Conservation (phyloP, 2,797 vertebrate genomes). For the Micromesistius poutassou region DNA sequence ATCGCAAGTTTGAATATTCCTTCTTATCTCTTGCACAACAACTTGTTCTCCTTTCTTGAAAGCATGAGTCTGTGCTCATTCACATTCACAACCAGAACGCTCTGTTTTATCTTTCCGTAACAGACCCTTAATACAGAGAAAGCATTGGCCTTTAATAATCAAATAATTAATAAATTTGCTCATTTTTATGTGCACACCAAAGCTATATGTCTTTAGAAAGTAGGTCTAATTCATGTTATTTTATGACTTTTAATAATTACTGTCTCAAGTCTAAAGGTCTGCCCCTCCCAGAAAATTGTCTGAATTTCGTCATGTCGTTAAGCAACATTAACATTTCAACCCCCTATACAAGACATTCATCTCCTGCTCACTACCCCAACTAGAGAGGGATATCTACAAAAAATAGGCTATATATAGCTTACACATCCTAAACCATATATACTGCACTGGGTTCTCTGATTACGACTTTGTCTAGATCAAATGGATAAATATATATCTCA, state of each 20-base stretch:
- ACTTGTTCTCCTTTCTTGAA: neutral
- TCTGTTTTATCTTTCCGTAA: neutral
- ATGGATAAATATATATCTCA: too few relatives aligned
- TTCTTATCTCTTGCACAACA: neutral
- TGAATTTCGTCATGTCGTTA: too few relatives aligned
- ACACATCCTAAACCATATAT: neutral
- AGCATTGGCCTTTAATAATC: neutral
- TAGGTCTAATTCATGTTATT: neutral
- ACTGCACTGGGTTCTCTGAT: neutral
- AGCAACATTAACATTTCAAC: too few relatives aligned
- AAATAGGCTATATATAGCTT: neutral
- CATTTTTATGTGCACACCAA: neutral
- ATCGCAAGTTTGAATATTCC: neutral
- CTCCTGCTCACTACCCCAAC: neutral
- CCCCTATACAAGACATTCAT: neutral
- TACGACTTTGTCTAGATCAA: neutral
- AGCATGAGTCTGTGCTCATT: neutral
- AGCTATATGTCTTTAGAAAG: neutral
- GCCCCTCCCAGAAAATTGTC: neutral
- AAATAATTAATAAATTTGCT: neutral
- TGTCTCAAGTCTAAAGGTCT: neutral
- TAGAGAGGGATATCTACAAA: neutral
- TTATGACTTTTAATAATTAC: neutral
- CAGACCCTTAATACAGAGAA: neutral
- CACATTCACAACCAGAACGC: neutral